Conservation (phyloP, 2,888 invertebrate genomes). For the Willowsia nigromaculata region DNA sequence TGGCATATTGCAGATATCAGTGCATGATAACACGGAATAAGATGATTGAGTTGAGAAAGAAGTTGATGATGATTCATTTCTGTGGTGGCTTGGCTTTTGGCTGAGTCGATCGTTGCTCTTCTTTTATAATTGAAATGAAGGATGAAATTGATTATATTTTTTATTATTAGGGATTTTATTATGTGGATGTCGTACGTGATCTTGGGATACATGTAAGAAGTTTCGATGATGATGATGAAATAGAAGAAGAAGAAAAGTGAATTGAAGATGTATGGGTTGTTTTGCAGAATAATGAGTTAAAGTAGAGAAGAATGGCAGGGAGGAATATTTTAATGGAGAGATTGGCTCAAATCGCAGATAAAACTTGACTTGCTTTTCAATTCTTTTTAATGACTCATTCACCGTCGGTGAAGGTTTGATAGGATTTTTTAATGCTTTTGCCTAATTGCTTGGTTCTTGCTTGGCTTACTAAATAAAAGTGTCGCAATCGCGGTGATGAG, state of each 20-base stretch:
- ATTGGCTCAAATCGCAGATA: no score
- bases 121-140: slow-evolving; percentile 16
- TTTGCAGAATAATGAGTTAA: no score
- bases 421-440: no score
- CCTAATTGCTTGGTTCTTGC: no score
- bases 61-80: slow-evolving; percentile 28
- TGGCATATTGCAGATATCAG: slow-evolving; percentile 4
- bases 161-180: background rate
- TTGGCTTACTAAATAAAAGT: no score
- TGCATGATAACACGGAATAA: background rate
- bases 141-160: background rate
- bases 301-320: no score
- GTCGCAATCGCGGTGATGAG: no score
- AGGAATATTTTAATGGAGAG: no score
- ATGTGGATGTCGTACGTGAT: background rate
- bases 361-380: no score
- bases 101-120: slow-evolving; percentile 13
- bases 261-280: no score
- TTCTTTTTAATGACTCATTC: no score
- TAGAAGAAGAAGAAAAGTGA: background rate
- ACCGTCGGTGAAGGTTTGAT: no score
- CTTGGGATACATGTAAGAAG: background rate
- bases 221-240: background rate
- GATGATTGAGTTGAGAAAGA: background rate
- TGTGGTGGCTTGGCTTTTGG: background rate